These are phyloP conservation scores for Rhea americana DNA, from an alignment of 2,113 vertebrate genomes.

Conservation along the genomic window DNA sequence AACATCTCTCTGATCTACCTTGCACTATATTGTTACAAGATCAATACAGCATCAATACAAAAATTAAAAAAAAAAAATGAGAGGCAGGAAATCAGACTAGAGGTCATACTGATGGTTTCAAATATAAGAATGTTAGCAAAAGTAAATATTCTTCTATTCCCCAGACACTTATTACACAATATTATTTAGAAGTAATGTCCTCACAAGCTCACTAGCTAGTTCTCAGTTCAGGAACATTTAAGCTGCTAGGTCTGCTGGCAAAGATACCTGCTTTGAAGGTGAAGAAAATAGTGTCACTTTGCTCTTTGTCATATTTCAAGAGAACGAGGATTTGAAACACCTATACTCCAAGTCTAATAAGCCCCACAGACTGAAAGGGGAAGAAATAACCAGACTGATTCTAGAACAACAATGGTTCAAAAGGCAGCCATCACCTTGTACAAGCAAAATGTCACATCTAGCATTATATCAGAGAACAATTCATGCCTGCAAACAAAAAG, in stretches of 20 bases:
- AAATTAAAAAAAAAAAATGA: not conserved
- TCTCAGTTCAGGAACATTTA: not conserved
- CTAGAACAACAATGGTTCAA: not conserved
- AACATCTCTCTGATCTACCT: not conserved
- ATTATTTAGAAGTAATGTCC: not conserved
- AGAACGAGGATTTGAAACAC: not conserved
- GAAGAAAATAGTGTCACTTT: not conserved
- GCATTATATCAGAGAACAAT: not conserved
- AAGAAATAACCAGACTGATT: not conserved
- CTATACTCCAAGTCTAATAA: not conserved
- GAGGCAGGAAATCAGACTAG: not conserved
- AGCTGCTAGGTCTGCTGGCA: not conserved
- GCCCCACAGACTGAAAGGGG: not conserved
- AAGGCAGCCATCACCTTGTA: not conserved
- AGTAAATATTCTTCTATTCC: not conserved
- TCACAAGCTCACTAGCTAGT: not conserved
- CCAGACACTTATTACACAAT: not conserved
- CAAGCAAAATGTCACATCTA: not conserved
- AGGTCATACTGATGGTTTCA: not conserved
- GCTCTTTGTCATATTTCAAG: not conserved
- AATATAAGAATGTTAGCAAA: not conserved
- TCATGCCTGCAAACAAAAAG: not conserved
- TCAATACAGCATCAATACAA: not conserved
- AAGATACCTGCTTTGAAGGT: not conserved
- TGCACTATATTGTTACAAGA: not conserved